Evolutionary conservation across 2,113 vertebrate genomes (phyloP), one percentile per base, ranked within the genome.

Genomic region (Ictalurus furcatus): DNA sequence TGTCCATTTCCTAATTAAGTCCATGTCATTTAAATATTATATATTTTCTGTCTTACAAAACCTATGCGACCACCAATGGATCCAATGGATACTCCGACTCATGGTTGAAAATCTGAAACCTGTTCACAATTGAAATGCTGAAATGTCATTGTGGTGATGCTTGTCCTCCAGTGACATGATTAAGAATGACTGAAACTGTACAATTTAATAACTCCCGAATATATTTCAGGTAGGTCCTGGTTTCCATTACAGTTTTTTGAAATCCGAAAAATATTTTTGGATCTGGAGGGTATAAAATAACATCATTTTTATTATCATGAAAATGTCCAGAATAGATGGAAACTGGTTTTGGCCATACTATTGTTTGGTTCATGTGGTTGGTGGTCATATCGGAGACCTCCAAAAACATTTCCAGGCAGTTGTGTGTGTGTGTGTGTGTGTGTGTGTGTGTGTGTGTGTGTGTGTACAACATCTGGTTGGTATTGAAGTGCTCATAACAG

Each of bases 291-390:
- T 4, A 84, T 65, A 5, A 44, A 82, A 82, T n/a, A 84, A 61
- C 34, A 34, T 34, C n/a, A n/a, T 3, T 37, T 21, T 83, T 25
- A 65, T 44, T 6, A 84, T 65, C 19, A 25, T 37, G 34, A 84
- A 28, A 84, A 61, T 65, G 17, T 58, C 52, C n/a, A 61, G 17
- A 82, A 59, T 21, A 59, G 21, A 83, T 84, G 37, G 83, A 52
- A 67, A 84, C 25, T 13, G 8, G 17, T 37, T 83, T 61, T 83
- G 56, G 82, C 59, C 34, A 59, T 40, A 63, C 12, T 44, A 6
- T 65, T 84, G 58, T 63, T 84, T 63, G 82, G 34, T 44, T 84
- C 59, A 13, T 84, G 82, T 84, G 82, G 82, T 44, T 61, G 17
- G 17, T 61, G 8, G 19, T 37, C 61, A 59, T 59, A 61, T 25